phyloP scores from a whole-genome alignment of 2,888 invertebrate species.

The Pheosia gnoma region DNA sequence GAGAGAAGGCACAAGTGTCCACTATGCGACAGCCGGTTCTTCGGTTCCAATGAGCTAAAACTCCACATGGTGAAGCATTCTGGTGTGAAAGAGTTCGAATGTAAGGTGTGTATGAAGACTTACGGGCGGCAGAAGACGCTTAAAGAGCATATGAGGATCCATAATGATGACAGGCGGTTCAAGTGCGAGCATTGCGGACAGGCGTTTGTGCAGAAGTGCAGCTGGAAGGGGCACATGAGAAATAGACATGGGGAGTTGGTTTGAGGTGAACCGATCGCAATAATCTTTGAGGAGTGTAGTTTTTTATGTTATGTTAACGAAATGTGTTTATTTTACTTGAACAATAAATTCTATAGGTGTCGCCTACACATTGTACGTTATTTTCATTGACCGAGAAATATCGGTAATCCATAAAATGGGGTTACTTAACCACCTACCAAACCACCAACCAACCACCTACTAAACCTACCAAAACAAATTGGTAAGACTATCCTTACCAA shows the following conservation, averaged over 20 bases:
- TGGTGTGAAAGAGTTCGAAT: constrained; percentile 48
- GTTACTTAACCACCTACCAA: no score
- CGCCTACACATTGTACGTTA: no score
- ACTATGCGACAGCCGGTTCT: constrained; percentile 59
- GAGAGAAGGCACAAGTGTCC: constrained; percentile 59
- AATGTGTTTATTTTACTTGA: no score
- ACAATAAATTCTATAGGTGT: no score
- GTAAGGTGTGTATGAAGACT: constrained; percentile 52
- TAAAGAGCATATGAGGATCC: constrained; percentile 53
- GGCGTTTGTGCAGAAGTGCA: constrained; percentile 48
- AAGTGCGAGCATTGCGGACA: constrained; percentile 46
- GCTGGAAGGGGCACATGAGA: constrained; percentile 48
- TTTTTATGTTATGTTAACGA: no score
- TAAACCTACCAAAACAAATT: no score
- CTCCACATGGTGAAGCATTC: constrained; percentile 52
- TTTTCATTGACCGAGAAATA: no score
- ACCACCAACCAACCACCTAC: no score
- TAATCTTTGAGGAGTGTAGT: no score
- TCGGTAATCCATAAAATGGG: no score
- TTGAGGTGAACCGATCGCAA: no score
- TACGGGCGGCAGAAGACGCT: constrained; percentile 51
- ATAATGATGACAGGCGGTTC: constrained; percentile 48
- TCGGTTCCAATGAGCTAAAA: constrained; percentile 47
- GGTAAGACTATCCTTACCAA: no score
- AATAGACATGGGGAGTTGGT: constrained; percentile 35